Conservation (phyloP, 2,113 vertebrate genomes). For the Triplophysa tibetana region DNA sequence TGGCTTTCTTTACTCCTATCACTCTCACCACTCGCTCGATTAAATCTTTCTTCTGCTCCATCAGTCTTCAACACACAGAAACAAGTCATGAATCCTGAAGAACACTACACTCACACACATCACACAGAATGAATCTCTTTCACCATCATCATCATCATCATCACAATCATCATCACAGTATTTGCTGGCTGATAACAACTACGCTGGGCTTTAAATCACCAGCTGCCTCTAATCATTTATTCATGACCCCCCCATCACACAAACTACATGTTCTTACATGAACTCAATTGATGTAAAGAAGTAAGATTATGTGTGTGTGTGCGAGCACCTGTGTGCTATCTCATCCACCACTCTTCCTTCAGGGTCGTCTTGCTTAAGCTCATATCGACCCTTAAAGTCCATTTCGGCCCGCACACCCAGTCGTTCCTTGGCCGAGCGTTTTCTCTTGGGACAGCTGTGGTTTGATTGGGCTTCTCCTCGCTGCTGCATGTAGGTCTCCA, state of each 20-base stretch:
- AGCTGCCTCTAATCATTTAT: too few species aligned
- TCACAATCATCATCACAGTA: too few species aligned
- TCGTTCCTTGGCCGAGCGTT: conserved; percentile 83
- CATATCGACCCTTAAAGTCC: conserved; percentile 88
- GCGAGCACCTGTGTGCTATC: conserved; percentile 83
- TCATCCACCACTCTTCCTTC: conserved; percentile 89
- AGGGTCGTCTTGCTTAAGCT: conserved; percentile 86
- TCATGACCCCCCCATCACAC: background rate
- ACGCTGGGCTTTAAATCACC: too few species aligned
- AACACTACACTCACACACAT: too few species aligned
- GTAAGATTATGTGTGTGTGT: too few species aligned
- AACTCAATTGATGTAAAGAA: background rate
- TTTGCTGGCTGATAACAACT: too few species aligned
- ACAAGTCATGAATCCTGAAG: background rate
- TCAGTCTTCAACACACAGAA: conserved; percentile 73
- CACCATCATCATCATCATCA: too few species aligned
- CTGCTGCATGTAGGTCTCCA: conserved; percentile 87
- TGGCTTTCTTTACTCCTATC: conserved; percentile 88
- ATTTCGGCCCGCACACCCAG: conserved; percentile 85
- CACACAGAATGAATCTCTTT: too few species aligned
- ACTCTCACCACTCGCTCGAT: conserved; percentile 85
- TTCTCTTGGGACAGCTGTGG: conserved; percentile 81
- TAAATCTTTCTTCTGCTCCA: conserved; percentile 91
- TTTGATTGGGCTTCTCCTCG: conserved; percentile 68
- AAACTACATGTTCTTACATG: background rate